A percentile compares a stretch with the other conserved stretches of the same genome.
phyloP scores from a whole-genome alignment of 2,113 vertebrate species.

The Dicerorhinus sumatrensis region DNA sequence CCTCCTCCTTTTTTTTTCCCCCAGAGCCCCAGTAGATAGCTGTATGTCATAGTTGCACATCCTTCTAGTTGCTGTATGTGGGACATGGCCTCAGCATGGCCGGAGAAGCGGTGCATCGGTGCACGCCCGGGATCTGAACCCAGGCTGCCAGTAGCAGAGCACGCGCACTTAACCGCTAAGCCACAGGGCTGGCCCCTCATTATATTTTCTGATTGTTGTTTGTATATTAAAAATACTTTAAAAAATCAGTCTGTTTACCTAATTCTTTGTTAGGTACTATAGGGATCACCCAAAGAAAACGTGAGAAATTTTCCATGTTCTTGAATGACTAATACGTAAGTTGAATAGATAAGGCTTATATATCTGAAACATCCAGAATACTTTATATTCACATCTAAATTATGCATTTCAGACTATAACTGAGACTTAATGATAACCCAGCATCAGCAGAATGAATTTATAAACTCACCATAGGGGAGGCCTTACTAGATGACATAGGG shows the following conservation, averaged over 20 bases:
- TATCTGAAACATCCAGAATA: neutral
- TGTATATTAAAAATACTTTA: neutral
- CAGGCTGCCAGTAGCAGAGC: too few species aligned
- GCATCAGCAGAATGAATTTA: neutral
- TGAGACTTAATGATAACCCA: neutral
- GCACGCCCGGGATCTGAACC: too few species aligned
- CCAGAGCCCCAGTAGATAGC: too few species aligned
- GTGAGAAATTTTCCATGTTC: neutral
- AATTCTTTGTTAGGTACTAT: slow-evolving; percentile 8
- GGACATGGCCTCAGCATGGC: too few species aligned
- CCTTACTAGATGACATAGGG: neutral
- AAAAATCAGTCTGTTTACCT: neutral
- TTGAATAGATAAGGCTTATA: neutral
- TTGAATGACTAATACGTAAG: neutral
- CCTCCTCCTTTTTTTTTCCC: too few species aligned
- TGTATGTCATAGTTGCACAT: too few species aligned
- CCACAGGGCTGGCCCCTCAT: neutral
- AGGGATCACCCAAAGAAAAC: neutral
- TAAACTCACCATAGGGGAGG: neutral
- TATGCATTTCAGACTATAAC: neutral
- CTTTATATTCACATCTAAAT: neutral
- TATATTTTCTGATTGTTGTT: neutral
- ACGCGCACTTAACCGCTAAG: too few species aligned
- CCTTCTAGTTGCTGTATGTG: too few species aligned
- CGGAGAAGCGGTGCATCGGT: too few species aligned